phyloP scores from a whole-genome alignment of 2,888 invertebrate genomes.

The Ennomos erosarius region DNA sequence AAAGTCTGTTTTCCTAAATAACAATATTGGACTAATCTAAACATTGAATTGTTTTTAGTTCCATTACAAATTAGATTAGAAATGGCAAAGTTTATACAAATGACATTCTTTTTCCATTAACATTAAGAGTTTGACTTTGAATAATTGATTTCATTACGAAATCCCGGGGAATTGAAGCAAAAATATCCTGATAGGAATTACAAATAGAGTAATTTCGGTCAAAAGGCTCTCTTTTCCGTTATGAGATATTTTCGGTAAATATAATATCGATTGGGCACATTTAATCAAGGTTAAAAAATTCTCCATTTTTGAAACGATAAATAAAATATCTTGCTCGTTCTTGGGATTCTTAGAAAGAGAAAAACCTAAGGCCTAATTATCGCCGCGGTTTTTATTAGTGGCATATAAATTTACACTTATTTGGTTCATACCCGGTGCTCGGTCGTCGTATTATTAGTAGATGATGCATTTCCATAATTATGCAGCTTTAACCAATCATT shows the following conservation, averaged over 20 bases:
- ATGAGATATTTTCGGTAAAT: constrained; percentile 17
- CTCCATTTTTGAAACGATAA: too few relatives aligned
- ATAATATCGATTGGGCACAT: constrained; percentile 5
- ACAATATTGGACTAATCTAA: not conserved
- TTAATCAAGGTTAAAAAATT: not conserved
- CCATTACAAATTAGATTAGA: constrained; percentile 5
- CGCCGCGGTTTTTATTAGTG: too few relatives aligned
- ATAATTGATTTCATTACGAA: constrained; percentile 35
- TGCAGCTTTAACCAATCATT: too few relatives aligned
- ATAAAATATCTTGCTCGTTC: too few relatives aligned
- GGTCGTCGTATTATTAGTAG: too few relatives aligned
- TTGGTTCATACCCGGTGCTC: too few relatives aligned
- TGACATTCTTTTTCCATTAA: constrained; percentile 22
- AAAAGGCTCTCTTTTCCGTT: constrained; percentile 8
- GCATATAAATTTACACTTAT: too few relatives aligned
- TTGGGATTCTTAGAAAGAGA: too few relatives aligned
- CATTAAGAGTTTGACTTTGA: constrained; percentile 28
- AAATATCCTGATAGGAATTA: constrained; percentile 29
- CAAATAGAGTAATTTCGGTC: constrained; percentile 26
- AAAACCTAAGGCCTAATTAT: too few relatives aligned
- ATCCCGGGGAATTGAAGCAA: constrained; percentile 19
- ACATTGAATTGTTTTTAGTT: constrained; percentile 2
- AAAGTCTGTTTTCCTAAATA: too few relatives aligned
- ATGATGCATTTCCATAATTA: too few relatives aligned
- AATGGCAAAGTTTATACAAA: constrained; percentile 20